These are phyloP conservation scores for Euzophera pinguis DNA, from an alignment of 2,888 invertebrate species.

Conservation along the genomic window DNA sequence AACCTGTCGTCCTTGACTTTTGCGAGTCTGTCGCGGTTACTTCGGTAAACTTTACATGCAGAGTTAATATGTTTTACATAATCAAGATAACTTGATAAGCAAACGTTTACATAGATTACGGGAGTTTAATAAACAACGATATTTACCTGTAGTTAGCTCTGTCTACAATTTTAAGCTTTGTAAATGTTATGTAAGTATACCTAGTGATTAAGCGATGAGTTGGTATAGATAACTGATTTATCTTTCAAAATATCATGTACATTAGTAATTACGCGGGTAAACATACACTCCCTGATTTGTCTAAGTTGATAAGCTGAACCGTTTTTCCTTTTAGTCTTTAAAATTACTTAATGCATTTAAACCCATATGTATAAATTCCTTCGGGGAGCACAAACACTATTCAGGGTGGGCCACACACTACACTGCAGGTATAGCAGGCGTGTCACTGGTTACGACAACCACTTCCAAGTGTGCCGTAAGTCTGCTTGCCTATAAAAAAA, in stretches of 20 bases:
- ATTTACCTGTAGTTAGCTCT: not conserved
- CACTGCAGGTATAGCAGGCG: too few relatives aligned
- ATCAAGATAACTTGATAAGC: not conserved
- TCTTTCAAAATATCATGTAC: too few relatives aligned
- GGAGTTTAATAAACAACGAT: conserved; percentile 7
- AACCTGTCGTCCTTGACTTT: conserved; percentile 6
- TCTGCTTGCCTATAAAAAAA: too few relatives aligned
- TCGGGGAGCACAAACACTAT: too few relatives aligned
- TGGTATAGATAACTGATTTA: not conserved
- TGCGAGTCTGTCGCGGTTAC: not conserved
- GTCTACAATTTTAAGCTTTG: not conserved
- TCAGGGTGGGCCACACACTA: too few relatives aligned
- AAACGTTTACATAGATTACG: conserved; percentile 3
- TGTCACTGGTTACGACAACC: too few relatives aligned
- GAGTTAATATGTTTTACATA: not conserved
- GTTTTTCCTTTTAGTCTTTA: too few relatives aligned
- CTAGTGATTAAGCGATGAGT: not conserved
- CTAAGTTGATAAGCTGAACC: too few relatives aligned
- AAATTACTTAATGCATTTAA: too few relatives aligned
- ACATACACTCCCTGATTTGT: not conserved
- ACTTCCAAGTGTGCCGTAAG: too few relatives aligned
- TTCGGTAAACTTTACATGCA: not conserved
- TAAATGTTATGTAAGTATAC: not conserved
- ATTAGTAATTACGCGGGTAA: not conserved
- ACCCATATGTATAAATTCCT: too few relatives aligned